These are phyloP conservation scores for Hyposoter dolosus DNA, from an alignment of 2,888 invertebrate genomes.

Conservation along the genomic window DNA sequence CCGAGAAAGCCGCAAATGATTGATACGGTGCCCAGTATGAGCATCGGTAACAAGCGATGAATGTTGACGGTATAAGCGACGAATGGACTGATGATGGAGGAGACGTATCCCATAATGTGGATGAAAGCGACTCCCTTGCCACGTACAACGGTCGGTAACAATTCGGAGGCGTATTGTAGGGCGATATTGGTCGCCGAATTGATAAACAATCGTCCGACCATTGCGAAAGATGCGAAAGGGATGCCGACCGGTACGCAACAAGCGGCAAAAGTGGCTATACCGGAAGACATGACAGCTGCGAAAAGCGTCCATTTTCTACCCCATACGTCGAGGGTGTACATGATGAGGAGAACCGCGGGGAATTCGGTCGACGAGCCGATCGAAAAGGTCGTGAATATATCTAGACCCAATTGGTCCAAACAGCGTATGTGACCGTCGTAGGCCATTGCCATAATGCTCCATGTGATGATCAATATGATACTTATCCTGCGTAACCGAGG, in stretches of 20 bases:
- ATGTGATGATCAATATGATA: slow-evolving; percentile 80
- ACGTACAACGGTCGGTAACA: slow-evolving; percentile 93
- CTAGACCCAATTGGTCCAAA: slow-evolving; percentile 91
- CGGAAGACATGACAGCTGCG: slow-evolving; percentile 91
- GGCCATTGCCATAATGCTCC: slow-evolving; percentile 92
- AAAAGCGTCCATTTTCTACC: slow-evolving; percentile 93
- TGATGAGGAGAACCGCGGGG: slow-evolving; percentile 92
- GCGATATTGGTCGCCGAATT: slow-evolving; percentile 95
- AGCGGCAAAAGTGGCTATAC: slow-evolving; percentile 90
- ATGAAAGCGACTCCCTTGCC: slow-evolving; percentile 94
- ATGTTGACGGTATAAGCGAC: slow-evolving; percentile 91
- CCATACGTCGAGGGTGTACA: slow-evolving; percentile 90
- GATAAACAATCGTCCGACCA: slow-evolving; percentile 92
- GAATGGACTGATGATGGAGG: slow-evolving; percentile 92
- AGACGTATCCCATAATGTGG: slow-evolving; percentile 94
- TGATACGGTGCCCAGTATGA: slow-evolving; percentile 91
- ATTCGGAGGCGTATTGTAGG: slow-evolving; percentile 93
- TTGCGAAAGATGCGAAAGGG: slow-evolving; percentile 90
- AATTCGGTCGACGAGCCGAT: slow-evolving; percentile 92
- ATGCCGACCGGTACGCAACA: slow-evolving; percentile 90
- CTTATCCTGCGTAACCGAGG: slow-evolving; percentile 78
- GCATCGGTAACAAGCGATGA: slow-evolving; percentile 89
- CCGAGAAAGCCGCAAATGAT: slow-evolving; percentile 90
- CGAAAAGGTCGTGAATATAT: slow-evolving; percentile 92
- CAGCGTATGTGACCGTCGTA: slow-evolving; percentile 95